Base-by-base conservation (phyloP, 2,888 invertebrate genomes). In the Nemoura dubitans region DNA sequence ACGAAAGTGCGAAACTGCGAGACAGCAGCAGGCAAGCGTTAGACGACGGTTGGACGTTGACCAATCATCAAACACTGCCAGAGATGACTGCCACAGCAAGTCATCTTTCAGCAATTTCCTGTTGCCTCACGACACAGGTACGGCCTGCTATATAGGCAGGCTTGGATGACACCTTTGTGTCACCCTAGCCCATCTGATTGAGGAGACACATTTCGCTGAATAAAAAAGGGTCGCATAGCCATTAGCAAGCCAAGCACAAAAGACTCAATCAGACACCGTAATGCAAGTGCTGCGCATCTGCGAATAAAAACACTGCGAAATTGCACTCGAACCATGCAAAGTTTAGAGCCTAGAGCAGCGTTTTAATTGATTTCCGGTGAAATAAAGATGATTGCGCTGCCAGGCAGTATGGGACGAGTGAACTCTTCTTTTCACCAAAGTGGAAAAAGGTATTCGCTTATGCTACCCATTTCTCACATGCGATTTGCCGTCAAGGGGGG, bases 81-180 rank as follows among this genome's bases (percentile, higher is more conserved):
- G 59, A 59, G 59, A 59, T 59, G 59, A 59, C 59, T 59, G 21
- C 59, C 59, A 59, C 59, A 21, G 59, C 21, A 59, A 59, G 59
- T 59, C 78, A 78, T 78, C 78, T 27, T 28, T 27, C 78, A 7
- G 78, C 78, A 26, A 78, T 78, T 78, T 78, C 78, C 78, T 78
- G 78, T 78, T 6, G 10, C 78, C 26, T 78, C 28, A 27, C 78
- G 26, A 5, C 78, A 5, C 78, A 78, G 78, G 78, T 78, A 78
- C n/a, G n/a, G n/a, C n/a, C n/a, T n/a, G n/a, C n/a, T 59, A 59
- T 1, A 59, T 36, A 10, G 36, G 59, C 36, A 3, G 14, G 59
- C 14, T 14, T 7, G 14, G 10, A 10, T 1, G 59, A 7, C 14
- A 21, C 21, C 59, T 21, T 59, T 59, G 59, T 59, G 59, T 59